Evolutionary conservation across 2,888 invertebrate genomes (phyloP), one percentile per base, ranked within the genome.

Genomic region (Scaptodrosophila latifasciaeformis): DNA sequence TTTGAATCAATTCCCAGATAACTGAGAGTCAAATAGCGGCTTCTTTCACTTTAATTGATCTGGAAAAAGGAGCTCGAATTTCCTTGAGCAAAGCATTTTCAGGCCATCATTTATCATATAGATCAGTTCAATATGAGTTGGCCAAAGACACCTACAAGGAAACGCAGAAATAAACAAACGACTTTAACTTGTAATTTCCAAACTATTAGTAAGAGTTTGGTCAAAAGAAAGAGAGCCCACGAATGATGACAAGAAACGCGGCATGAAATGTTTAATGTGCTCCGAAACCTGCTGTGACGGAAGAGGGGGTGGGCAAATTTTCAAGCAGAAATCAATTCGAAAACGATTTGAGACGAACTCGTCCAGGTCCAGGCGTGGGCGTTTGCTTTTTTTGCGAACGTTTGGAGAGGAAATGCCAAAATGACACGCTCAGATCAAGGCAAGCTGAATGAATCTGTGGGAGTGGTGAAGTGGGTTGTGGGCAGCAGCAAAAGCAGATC

Each of bases 321-420:
- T 79, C 78, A 69, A 72, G 65, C 69, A 64, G 61, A 76, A 80
- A 76, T 76, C 76, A 76, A 76, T 76, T 80, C 77, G 76, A 64
- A 80, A 76, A 77, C 78, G 71, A 80, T 80, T 76, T 80, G 59
- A 68, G 64, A 81, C 61, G 67, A 54, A 39, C 57, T 52, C 53
- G 45, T 39, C 31, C n/a, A n/a, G 43, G 15, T 15, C 5, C 29
- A 6, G 24, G 24, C 17, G 27, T 44, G 44, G 44, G 29, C 15
- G 44, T n/a, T n/a, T n/a, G n/a, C n/a, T n/a, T n/a, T n/a, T n/a
- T n/a, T n/a, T n/a, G n/a, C n/a, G n/a, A n/a, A n/a, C n/a, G n/a
- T n/a, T n/a, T n/a, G n/a, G n/a, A 65, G 59, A 72, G 78, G 77
- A 76, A 80, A 78, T 67, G 77, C 75, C 78, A 76, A 76, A 74